These are phyloP conservation scores for Eupsittula cactorum DNA, from an alignment of 2,113 vertebrate species.

Conservation along the genomic window DNA sequence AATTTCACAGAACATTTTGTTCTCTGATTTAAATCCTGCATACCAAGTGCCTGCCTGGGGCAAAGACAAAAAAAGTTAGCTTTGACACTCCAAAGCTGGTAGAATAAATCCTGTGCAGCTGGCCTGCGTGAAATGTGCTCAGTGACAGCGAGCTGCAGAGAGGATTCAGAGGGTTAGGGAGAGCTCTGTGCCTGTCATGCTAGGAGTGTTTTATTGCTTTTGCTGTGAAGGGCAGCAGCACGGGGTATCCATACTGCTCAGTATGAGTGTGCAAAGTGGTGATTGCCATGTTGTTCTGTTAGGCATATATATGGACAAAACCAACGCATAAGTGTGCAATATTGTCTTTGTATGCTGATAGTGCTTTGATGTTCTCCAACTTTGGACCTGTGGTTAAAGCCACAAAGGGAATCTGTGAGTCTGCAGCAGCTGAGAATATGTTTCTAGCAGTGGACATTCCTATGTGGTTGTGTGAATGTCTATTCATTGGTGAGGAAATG, in stretches of 20 bases:
- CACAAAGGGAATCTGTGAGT: background rate
- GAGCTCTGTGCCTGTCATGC: constrained; percentile 20
- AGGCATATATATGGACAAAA: background rate
- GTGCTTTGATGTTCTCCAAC: background rate
- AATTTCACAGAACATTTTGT: constrained; percentile 51
- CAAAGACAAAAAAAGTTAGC: background rate
- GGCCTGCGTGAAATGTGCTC: constrained; percentile 42
- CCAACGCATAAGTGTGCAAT: background rate
- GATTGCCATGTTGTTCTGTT: background rate
- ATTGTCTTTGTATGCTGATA: background rate
- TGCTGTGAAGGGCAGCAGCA: background rate
- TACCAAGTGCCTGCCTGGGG: constrained; percentile 27
- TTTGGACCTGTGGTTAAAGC: background rate
- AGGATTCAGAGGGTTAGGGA: constrained; percentile 18
- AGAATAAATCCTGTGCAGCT: constrained; percentile 61
- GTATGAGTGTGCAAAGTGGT: background rate
- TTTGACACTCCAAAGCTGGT: constrained; percentile 40
- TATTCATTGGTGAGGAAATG: background rate
- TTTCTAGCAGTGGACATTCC: background rate
- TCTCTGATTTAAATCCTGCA: constrained; percentile 38
- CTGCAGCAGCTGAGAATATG: constrained; percentile 2
- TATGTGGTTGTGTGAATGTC: background rate
- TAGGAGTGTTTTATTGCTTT: constrained; percentile 3
- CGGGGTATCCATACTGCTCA: background rate
- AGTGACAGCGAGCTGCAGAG: background rate